Percentiles rank a stretch among this genome's conserved stretches.
Evolutionary conservation across 2,888 invertebrate genomes (phyloP).

Genomic region (Limnephilus auricula): DNA sequence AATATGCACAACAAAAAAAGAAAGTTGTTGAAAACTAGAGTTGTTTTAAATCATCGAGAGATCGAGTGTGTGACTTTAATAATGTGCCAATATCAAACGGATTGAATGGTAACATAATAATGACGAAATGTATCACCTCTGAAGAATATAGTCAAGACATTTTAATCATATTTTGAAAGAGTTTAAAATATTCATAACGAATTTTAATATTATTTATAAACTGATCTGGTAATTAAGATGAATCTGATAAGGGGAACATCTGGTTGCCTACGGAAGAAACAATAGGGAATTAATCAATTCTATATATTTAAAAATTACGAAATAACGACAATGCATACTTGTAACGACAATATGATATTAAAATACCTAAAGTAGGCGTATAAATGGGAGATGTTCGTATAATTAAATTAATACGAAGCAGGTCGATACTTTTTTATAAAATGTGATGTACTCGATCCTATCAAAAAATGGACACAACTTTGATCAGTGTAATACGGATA

Average conservation of each 20-base stretch:
- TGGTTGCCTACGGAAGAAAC: not conserved
- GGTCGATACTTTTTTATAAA: not conserved
- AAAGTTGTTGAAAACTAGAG: no score
- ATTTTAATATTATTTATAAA: not conserved
- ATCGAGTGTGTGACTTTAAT: no score
- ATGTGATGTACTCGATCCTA: no score
- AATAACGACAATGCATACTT: not conserved
- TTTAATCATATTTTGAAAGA: not conserved
- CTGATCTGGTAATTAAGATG: slow-evolving; percentile 13
- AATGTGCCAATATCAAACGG: not conserved
- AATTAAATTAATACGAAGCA: not conserved
- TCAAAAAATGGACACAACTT: no score
- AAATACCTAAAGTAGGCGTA: not conserved
- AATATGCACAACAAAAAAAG: no score
- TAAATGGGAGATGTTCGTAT: not conserved
- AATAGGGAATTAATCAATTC: slow-evolving; percentile 24
- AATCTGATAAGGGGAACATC: slow-evolving; percentile 6
- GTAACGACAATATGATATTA: slow-evolving; percentile 7
- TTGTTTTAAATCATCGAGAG: no score
- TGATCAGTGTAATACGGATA: no score
- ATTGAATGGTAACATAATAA: not conserved
- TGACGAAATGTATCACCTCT: not conserved
- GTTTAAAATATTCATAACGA: not conserved
- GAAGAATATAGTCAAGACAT: not conserved
- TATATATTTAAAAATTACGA: slow-evolving; percentile 3